These are phyloP conservation scores for Anguilla rostrata DNA, from an alignment of 2,113 vertebrate species.

Conservation along the genomic window DNA sequence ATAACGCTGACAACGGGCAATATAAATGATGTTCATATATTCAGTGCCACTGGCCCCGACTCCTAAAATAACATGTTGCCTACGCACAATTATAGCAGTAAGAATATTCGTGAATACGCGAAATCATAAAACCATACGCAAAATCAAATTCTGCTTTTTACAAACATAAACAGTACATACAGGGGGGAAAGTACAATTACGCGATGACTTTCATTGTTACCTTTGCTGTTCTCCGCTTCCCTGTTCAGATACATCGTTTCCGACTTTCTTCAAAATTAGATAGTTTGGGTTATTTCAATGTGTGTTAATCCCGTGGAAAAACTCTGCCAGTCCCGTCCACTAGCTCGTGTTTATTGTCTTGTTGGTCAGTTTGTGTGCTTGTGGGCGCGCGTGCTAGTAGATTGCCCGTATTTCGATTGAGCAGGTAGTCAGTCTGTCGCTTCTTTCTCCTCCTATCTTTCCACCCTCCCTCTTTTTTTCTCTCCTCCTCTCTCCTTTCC, in stretches of 20 bases:
- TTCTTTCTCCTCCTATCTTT: constrained; percentile 13
- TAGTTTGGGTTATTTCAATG: constrained; percentile 41
- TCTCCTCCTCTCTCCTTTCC: constrained; percentile 35
- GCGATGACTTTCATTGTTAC: constrained; percentile 57
- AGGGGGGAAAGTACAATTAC: constrained; percentile 37
- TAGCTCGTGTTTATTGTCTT: constrained; percentile 68
- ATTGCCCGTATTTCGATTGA: constrained; percentile 60
- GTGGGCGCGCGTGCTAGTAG: constrained; percentile 63
- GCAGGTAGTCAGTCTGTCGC: constrained; percentile 57
- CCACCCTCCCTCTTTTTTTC: constrained; percentile 42
- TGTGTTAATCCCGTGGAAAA: constrained; percentile 60
- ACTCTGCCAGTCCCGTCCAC: constrained; percentile 48
- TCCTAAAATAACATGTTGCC: constrained; percentile 14
- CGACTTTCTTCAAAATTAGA: constrained; percentile 36
- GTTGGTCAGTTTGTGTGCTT: constrained; percentile 60
- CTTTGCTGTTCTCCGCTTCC: constrained; percentile 73
- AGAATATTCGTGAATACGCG: constrained; percentile 36
- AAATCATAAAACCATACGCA: constrained; percentile 56
- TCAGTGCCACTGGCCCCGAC: constrained; percentile 35
- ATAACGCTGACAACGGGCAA: constrained; percentile 35
- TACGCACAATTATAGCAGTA: not conserved
- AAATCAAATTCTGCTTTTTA: constrained; percentile 48
- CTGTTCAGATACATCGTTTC: constrained; percentile 79
- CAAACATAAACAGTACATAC: constrained; percentile 45
- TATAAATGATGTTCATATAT: constrained; percentile 6